A percentile compares a stretch with the other conserved stretches of the same genome.
phyloP scores from a whole-genome alignment of 2,888 invertebrate species.

The Synergus gifuensis region DNA sequence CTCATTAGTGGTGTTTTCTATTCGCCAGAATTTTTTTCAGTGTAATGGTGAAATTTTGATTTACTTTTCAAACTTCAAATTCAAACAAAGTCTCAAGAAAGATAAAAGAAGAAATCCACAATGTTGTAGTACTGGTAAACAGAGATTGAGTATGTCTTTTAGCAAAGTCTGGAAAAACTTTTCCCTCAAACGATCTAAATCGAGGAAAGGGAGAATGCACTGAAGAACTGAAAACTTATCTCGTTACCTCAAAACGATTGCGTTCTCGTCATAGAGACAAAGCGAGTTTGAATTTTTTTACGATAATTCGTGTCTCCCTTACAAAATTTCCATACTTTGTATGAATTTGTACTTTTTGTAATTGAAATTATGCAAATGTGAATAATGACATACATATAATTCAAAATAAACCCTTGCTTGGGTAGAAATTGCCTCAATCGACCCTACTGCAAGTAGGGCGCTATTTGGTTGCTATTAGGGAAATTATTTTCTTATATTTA shows the following conservation, averaged over 20 bases:
- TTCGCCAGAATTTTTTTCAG: no score
- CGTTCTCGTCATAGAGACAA: slow-evolving; percentile 1
- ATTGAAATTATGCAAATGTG: no score
- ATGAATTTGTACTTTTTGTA: neutral
- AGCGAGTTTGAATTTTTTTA: slow-evolving; percentile 1
- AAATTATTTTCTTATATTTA: no score
- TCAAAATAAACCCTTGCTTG: no score
- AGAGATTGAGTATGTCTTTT: slow-evolving; percentile 16
- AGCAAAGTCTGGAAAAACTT: neutral
- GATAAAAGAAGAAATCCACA: neutral
- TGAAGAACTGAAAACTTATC: slow-evolving; percentile 16
- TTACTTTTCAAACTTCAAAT: neutral
- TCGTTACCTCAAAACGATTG: slow-evolving; percentile 25
- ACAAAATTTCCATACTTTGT: neutral
- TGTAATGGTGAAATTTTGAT: neutral
- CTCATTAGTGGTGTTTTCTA: no score
- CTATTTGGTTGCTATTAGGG: no score
- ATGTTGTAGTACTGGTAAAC: neutral
- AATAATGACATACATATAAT: no score
- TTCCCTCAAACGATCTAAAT: slow-evolving; percentile 15
- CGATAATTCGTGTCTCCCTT: neutral
- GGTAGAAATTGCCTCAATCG: no score
- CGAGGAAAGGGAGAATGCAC: neutral
- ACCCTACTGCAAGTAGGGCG: no score
- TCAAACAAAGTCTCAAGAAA: neutral